Conservation (phyloP, 2,113 vertebrate genomes). For the Acrocephalus kingi region DNA sequence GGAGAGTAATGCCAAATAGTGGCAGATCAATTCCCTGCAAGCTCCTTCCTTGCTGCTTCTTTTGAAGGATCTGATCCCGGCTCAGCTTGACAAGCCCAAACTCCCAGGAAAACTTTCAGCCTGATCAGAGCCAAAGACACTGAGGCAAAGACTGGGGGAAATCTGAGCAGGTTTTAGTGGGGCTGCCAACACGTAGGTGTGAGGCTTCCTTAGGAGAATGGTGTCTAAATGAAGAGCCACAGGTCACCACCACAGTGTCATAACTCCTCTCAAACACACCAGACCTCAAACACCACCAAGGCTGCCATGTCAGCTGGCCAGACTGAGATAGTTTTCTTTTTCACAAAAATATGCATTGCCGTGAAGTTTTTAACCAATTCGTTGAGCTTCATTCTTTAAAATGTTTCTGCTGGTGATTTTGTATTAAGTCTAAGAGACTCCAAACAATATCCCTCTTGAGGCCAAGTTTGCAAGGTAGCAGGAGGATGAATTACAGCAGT, state of each 20-base stretch:
- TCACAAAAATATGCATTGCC: neutral
- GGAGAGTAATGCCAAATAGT: neutral
- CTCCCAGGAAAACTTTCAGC: neutral
- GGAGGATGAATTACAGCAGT: neutral
- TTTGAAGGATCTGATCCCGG: neutral
- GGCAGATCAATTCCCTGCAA: neutral
- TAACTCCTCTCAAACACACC: fast-evolving
- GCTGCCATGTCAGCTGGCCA: neutral
- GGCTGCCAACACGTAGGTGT: neutral
- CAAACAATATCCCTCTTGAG: neutral
- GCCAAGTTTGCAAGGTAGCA: neutral
- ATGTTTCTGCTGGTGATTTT: neutral
- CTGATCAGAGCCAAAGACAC: neutral
- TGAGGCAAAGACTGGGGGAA: neutral
- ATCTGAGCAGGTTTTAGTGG: neutral
- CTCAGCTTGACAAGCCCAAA: neutral
- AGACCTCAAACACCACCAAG: neutral
- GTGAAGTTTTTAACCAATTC: neutral
- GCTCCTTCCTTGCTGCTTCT: neutral
- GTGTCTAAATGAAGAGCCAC: neutral
- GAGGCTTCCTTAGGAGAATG: neutral
- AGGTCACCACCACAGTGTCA: neutral
- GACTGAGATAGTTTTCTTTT: neutral
- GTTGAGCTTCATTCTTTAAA: neutral
- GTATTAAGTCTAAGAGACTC: neutral